Conservation (phyloP, 23 tunicate genomes). For the Styela clava region DNA sequence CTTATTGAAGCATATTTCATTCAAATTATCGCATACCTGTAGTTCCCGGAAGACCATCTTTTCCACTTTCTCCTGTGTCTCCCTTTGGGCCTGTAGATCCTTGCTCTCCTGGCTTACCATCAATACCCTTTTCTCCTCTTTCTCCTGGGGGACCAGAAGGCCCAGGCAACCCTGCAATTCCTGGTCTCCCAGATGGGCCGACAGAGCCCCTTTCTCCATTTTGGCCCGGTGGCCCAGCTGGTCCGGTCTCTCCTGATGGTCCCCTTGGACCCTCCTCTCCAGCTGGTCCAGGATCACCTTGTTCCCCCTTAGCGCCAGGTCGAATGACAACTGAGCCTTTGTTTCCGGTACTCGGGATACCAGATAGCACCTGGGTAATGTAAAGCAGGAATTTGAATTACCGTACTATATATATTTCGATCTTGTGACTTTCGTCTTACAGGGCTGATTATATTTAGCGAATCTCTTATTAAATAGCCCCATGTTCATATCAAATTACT, state of each 20-base stretch:
- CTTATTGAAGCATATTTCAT: too few species aligned
- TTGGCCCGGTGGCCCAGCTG: slow-evolving; percentile 18
- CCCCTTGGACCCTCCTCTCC: slow-evolving; percentile 24
- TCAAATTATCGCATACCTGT: too few species aligned
- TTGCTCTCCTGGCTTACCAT: slow-evolving; percentile 13
- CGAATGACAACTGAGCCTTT: neutral
- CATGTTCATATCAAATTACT: too few species aligned
- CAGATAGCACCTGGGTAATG: neutral
- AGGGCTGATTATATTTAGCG: too few species aligned
- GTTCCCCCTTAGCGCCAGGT: slow-evolving; percentile 17
- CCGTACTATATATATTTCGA: too few species aligned
- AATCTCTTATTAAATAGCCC: neutral
- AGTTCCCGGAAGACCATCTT: neutral
- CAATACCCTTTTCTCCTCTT: slow-evolving; percentile 27
- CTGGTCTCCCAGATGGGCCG: slow-evolving; percentile 25
- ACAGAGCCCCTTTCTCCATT: slow-evolving; percentile 19
- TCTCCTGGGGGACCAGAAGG: slow-evolving; percentile 34
- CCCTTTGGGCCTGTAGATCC: slow-evolving; percentile 32
- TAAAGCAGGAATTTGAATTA: slow-evolving; percentile 9
- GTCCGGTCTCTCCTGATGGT: slow-evolving; percentile 19
- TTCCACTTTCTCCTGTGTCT: slow-evolving; percentile 35
- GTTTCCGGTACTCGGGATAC: neutral
- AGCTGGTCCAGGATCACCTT: slow-evolving; percentile 15
- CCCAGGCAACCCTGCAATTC: slow-evolving; percentile 43
- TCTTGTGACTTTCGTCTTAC: too few species aligned